phyloP scores from a whole-genome alignment of 2,888 invertebrate species.

The Tetheella fluctuosa region DNA sequence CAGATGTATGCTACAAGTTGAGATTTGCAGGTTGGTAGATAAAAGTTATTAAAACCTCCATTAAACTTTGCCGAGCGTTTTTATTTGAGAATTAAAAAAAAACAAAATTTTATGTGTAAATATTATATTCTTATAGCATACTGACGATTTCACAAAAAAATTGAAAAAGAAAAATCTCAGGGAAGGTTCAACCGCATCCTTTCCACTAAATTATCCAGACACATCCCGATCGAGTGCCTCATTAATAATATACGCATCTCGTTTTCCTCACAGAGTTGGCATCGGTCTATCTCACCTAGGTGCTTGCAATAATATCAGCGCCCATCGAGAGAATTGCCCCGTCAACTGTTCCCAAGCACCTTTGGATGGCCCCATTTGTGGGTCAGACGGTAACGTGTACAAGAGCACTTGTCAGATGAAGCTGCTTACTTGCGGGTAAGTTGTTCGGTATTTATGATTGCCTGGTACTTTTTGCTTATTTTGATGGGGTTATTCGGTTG shows the following conservation, averaged over 20 bases:
- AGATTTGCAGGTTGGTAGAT: slow-evolving; percentile 87
- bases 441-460: slow-evolving; percentile 21
- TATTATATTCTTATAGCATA: too few species aligned
- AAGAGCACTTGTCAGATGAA: slow-evolving; percentile 97
- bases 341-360: slow-evolving; percentile 94
- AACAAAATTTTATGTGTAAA: too few species aligned
- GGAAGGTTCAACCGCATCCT: not conserved
- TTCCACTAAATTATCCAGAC: not conserved
- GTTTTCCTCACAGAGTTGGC: slow-evolving; percentile 85
- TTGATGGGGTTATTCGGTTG: not conserved
- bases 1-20: slow-evolving; percentile 90
- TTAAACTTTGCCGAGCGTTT: not conserved
- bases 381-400: slow-evolving; percentile 96
- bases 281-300: slow-evolving; percentile 94
- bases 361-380: slow-evolving; percentile 95
- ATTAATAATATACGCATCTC: slow-evolving; percentile 13
- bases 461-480: slow-evolving; percentile 20
- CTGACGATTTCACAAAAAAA: not conserved
- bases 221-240: not conserved
- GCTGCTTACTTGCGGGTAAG: slow-evolving; percentile 93
- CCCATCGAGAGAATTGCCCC: slow-evolving; percentile 95
- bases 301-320: slow-evolving; percentile 90
- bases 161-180: not conserved
- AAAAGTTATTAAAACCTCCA: not conserved
- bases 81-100: too few species aligned